Evolutionary conservation across 2,113 vertebrate species (phyloP).

Genomic region (Epinephelus lanceolatus): DNA sequence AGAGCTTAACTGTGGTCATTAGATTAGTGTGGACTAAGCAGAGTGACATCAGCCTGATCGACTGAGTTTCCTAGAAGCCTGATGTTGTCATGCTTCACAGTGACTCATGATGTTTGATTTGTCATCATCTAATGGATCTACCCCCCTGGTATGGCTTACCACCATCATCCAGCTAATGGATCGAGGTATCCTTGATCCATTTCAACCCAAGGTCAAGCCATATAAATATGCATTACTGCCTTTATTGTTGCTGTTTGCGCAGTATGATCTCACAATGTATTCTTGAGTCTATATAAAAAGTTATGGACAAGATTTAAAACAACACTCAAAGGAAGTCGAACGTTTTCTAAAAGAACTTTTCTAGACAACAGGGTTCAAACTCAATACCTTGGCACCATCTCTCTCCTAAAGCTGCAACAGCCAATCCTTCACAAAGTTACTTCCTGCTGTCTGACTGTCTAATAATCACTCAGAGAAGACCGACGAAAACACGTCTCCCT

Average conservation of each 20-base stretch:
- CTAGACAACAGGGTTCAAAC: slow-evolving; percentile 30
- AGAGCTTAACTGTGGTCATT: slow-evolving; percentile 53
- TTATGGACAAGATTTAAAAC: slow-evolving; percentile 32
- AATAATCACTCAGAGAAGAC: slow-evolving; percentile 21
- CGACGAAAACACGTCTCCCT: slow-evolving; percentile 24
- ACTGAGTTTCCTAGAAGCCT: slow-evolving; percentile 69
- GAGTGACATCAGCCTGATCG: slow-evolving; percentile 64
- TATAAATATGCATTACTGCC: slow-evolving; percentile 21
- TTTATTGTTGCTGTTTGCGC: slow-evolving; percentile 29
- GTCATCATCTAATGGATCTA: slow-evolving; percentile 70
- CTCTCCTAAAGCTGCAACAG: slow-evolving; percentile 19
- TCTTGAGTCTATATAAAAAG: slow-evolving; percentile 7
- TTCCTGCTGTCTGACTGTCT: slow-evolving; percentile 22
- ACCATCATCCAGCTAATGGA: slow-evolving; percentile 65
- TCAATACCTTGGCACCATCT: slow-evolving; percentile 31
- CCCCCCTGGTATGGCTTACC: slow-evolving; percentile 41
- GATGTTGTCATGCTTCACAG: slow-evolving; percentile 59
- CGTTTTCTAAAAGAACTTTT: slow-evolving; percentile 7
- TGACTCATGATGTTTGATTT: slow-evolving; percentile 71
- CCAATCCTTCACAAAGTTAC: slow-evolving; percentile 30
- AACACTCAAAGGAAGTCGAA: slow-evolving; percentile 9
- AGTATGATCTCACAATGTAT: background rate
- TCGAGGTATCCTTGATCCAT: slow-evolving; percentile 51
- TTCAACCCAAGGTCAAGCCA: slow-evolving; percentile 66
- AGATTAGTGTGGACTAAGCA: slow-evolving; percentile 57